Conservation (phyloP, 2,888 invertebrate species). For the Tillus elongatus region DNA sequence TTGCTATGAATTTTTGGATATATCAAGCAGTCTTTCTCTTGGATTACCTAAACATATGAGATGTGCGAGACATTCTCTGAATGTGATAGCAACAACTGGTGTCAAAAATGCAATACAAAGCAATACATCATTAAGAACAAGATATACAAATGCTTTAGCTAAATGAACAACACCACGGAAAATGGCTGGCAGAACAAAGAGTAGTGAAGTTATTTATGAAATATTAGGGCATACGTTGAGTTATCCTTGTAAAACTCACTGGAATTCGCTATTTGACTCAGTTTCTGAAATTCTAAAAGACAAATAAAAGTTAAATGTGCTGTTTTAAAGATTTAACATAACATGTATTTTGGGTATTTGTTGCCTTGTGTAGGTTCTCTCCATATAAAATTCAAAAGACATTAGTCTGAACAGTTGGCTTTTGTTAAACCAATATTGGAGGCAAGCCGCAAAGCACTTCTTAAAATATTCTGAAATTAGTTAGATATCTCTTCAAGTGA, state of each 20-base stretch:
- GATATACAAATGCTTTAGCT: constrained; percentile 14
- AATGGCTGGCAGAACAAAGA: constrained; percentile 18
- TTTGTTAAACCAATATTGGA: background rate
- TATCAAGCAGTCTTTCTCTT: constrained; percentile 1
- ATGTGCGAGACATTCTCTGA: constrained; percentile 18
- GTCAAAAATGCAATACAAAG: constrained; percentile 14
- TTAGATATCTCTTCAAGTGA: background rate
- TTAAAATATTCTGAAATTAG: background rate
- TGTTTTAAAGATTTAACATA: constrained; percentile 10
- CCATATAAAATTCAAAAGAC: constrained; percentile 3
- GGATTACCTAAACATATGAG: constrained; percentile 14
- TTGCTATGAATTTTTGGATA: background rate
- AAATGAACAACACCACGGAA: constrained; percentile 19
- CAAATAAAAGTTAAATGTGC: constrained; percentile 12
- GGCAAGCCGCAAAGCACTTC: background rate
- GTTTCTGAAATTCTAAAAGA: constrained; percentile 15
- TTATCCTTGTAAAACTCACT: constrained; percentile 17
- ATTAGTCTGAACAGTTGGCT: background rate
- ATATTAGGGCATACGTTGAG: constrained; percentile 17
- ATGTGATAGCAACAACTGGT: constrained; percentile 18
- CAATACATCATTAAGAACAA: constrained; percentile 12
- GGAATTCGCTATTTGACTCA: constrained; percentile 18
- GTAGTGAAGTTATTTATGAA: constrained; percentile 17
- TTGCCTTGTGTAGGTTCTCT: background rate
- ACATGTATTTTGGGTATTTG: constrained; percentile 6